These are phyloP conservation scores for Serrognathus titanus DNA, from an alignment of 2,888 invertebrate species.

Conservation along the genomic window DNA sequence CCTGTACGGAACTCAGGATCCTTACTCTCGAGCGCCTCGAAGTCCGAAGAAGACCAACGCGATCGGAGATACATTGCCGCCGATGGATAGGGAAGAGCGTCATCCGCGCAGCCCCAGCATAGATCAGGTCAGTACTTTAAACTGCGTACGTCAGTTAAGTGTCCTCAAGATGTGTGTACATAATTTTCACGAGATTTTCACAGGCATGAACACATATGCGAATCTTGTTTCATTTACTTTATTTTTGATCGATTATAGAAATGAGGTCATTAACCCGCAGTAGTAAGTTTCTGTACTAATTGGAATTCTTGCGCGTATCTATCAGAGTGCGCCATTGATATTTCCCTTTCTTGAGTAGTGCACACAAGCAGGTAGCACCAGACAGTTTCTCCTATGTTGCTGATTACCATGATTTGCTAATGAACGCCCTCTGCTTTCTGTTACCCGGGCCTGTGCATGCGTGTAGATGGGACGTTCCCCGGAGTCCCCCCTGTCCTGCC, in stretches of 20 bases:
- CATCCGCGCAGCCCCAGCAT: constrained; percentile 81
- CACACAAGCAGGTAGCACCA: constrained; percentile 22
- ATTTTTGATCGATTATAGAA: not conserved
- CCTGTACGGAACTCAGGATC: constrained; percentile 85
- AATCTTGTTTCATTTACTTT: not conserved
- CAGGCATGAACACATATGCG: constrained; percentile 1
- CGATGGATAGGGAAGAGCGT: constrained; percentile 42
- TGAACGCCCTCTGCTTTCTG: constrained; percentile 35
- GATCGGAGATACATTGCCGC: constrained; percentile 49
- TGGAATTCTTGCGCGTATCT: too few relatives aligned
- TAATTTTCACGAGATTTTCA: constrained; percentile 2
- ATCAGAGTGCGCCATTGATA: too few relatives aligned
- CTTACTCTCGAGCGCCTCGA: constrained; percentile 76
- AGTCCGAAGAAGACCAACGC: constrained; percentile 64
- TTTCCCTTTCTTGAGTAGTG: not conserved
- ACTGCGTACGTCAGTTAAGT: constrained; percentile 3
- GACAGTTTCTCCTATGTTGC: constrained; percentile 36
- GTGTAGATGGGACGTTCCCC: constrained; percentile 47
- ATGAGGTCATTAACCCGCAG: constrained; percentile 1
- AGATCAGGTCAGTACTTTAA: constrained; percentile 71
- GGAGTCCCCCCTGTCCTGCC: constrained; percentile 45
- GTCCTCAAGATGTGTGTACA: not conserved
- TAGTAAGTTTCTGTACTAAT: not conserved
- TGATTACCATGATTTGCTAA: constrained; percentile 40
- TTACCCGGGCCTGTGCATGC: constrained; percentile 42